phyloP scores from a whole-genome alignment of 2,888 invertebrate species.

The Philopedon plagiatum region DNA sequence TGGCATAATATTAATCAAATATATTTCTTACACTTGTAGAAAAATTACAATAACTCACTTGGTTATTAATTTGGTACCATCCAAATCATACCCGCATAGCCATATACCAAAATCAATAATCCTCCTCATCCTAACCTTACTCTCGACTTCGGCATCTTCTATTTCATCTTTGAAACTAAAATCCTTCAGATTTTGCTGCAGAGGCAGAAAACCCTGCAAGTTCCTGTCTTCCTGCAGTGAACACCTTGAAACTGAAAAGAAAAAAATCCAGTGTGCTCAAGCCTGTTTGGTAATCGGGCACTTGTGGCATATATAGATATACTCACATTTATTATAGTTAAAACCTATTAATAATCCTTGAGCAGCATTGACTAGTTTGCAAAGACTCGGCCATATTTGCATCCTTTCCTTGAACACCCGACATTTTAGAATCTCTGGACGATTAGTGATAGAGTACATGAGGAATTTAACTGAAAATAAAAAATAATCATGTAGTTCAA shows the following conservation, averaged over 20 bases:
- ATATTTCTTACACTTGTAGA: too few species aligned
- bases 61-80: slow-evolving; percentile 65
- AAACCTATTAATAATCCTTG: slow-evolving; percentile 71
- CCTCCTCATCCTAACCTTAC: slow-evolving; percentile 70
- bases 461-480: slow-evolving; percentile 78
- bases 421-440: slow-evolving; percentile 71
- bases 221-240: slow-evolving; percentile 87
- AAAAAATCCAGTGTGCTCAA: too few species aligned
- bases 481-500: too few species aligned
- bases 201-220: slow-evolving; percentile 83
- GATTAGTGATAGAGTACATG: slow-evolving; percentile 79
- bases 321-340: slow-evolving; percentile 72
- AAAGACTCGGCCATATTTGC: slow-evolving; percentile 86
- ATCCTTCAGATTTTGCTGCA: slow-evolving; percentile 74
- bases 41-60: slow-evolving; percentile 61
- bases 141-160: slow-evolving; percentile 66
- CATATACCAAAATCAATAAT: slow-evolving; percentile 71
- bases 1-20: too few species aligned
- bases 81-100: slow-evolving; percentile 69
- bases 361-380: slow-evolving; percentile 80
- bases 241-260: slow-evolving; percentile 72
- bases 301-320: too few species aligned
- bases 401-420: slow-evolving; percentile 73
- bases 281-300: too few species aligned
- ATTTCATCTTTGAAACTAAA: slow-evolving; percentile 71